phyloP scores from a whole-genome alignment of 2,113 vertebrate species.

The Etia nguti region DNA sequence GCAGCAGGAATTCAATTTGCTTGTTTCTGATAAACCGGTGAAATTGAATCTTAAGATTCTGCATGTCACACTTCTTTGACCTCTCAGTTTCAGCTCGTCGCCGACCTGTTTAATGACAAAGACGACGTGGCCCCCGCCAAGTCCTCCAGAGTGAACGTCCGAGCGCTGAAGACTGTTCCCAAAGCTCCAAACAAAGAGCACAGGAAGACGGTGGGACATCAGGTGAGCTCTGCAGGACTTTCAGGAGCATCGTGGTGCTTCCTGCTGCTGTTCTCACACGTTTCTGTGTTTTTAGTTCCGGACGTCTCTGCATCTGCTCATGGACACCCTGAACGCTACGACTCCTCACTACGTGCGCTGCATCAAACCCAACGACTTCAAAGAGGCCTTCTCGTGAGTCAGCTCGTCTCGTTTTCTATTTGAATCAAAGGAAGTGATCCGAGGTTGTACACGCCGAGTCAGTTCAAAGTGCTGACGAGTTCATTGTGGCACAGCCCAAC shows the following conservation, averaged over 20 bases:
- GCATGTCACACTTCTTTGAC: neutral
- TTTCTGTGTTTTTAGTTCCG: constrained; percentile 78
- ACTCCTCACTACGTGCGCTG: constrained; percentile 95
- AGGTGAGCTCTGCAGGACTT: constrained; percentile 71
- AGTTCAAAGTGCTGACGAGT: neutral
- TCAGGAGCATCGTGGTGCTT: neutral
- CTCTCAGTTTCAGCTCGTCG: constrained; percentile 82
- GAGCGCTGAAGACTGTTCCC: constrained; percentile 70
- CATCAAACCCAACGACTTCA: constrained; percentile 92
- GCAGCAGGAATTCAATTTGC: neutral
- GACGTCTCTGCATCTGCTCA: constrained; percentile 86
- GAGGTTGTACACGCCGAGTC: neutral
- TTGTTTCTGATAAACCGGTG: neutral
- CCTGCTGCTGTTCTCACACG: neutral
- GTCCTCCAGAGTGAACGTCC: constrained; percentile 75
- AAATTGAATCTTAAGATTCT: neutral
- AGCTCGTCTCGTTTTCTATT: neutral
- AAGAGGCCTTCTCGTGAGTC: constrained; percentile 89
- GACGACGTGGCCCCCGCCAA: constrained; percentile 45
- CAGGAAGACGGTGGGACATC: constrained; percentile 88
- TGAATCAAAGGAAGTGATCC: neutral
- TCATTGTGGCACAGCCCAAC: neutral
- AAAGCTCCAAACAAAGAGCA: constrained; percentile 88
- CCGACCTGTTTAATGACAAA: constrained; percentile 85
- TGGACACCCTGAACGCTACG: constrained; percentile 93